Evolutionary conservation across 2,113 vertebrate species (phyloP), one percentile per base, ranked within the genome.

Genomic region (Myotis yumanensis): DNA sequence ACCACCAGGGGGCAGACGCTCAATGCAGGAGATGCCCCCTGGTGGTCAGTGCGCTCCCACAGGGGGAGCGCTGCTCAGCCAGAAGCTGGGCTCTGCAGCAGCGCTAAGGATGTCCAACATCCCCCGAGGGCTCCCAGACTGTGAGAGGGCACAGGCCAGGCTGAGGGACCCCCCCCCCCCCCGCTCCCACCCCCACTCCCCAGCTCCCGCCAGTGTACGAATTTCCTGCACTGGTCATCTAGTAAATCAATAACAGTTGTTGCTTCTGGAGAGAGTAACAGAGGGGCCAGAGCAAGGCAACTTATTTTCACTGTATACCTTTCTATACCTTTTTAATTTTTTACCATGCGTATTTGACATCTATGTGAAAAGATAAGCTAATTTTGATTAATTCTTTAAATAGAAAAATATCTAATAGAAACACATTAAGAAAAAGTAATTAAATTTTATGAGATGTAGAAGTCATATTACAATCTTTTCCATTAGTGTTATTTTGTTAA

Each of bases 211-310:
- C 23, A 62, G 23, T 28, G 3, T 62, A 62, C 4, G 4, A 62
- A 62, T 62, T 62, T 62, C 25, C 23, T 28, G 59, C 59, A 62
- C 10, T 11, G 25, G 23, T 23, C 59, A 23, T 62, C 59, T 62
- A 62, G 23, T 76, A 62, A 71, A 81, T 82, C 68, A 83, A 35
- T 52, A 84, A 77, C 8, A 32, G 30, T 72, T 12, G 35, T 79
- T 95, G 66, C 73, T 75, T 86, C 52, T 80, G 7, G 25, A 75
- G 54, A 93, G 72, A 91, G 18, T 52, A 80, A 87, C 83, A 73
- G 25, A 89, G 37, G 37, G 52, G 12, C 80, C 46, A 48, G 10
- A 4, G 10, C 32, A 86, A 93, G 15, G 66, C 37, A 90, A 86
- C 22, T 64, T 94, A 73, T 73, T 87, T 86, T 91, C 68, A 80